These are phyloP conservation scores for Ophiothrix spiculata DNA, from an alignment of 35 echinoderm and acorn worm species.

Conservation along the genomic window DNA sequence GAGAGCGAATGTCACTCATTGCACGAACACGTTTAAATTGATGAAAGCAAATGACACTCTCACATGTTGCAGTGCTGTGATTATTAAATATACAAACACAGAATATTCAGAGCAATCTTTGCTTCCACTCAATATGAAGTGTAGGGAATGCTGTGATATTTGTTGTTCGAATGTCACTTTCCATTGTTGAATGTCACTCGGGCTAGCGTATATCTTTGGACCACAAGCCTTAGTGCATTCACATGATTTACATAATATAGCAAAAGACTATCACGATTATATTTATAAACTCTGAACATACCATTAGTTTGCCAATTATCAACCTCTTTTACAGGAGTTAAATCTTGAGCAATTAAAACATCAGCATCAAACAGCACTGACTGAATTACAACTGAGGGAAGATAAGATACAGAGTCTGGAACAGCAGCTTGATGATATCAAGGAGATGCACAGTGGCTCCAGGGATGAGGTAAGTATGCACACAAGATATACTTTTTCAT, in stretches of 20 bases:
- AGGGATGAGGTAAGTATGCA: constrained; percentile 73
- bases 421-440: constrained; percentile 68
- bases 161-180: too few relatives aligned
- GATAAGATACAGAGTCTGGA: constrained; percentile 46
- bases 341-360: constrained; percentile 75
- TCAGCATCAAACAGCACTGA: constrained; percentile 38
- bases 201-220: too few relatives aligned
- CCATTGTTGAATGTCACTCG: too few relatives aligned
- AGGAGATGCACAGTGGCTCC: constrained; percentile 52
- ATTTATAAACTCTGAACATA: not conserved
- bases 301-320: not conserved
- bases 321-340: constrained; percentile 40
- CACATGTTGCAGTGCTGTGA: too few relatives aligned
- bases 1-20: too few relatives aligned
- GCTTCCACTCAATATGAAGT: too few relatives aligned
- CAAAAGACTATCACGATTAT: not conserved
- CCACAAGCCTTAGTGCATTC: not conserved
- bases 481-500: too few relatives aligned
- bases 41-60: too few relatives aligned
- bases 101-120: too few relatives aligned
- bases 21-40: too few relatives aligned
- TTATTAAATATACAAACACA: too few relatives aligned
- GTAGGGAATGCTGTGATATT: too few relatives aligned
- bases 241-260: not conserved
- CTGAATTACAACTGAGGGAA: constrained; percentile 56